Evolutionary conservation across 2,888 invertebrate species (phyloP), one percentile per base, ranked within the genome.

Genomic region (Lysandra coridon): DNA sequence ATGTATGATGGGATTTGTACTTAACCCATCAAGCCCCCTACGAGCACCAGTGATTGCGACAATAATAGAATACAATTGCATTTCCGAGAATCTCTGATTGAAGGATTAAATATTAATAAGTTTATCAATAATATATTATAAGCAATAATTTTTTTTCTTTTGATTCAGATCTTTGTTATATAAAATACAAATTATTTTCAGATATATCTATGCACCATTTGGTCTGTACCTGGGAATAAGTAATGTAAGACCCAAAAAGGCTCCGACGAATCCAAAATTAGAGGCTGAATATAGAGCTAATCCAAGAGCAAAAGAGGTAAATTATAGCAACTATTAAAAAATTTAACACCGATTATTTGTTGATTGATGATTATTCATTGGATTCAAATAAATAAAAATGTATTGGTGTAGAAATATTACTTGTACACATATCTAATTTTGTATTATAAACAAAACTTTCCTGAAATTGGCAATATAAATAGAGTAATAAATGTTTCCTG

Each of bases 191-290:
- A 33, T 81, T 23, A 49, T 30, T 94, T 95, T 14, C 89, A 98
- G 98, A 89, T 96, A 95, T 89, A 95, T 97, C 91, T 97, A 97
- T 88, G 95, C 96, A 40, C 98, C 98, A 1, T 95, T 98, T 85
- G 98, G 98, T 64, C 95, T 95, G 86, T 96, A 96, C 64, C 89
- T 98, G 85, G 98, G 98, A 80, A 97, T 98, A 84, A 97, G 96
- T 89, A 96, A 96, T 87, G 95, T 95, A 69, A 96, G 97, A 90
- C 95, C 96, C 81, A 97, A 97, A 89, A 96, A 95, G 87, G 97
- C 97, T 33, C 95, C 95, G 5, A 93, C 95, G 80, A 97, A 97
- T 93, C 96, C 96, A 77, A 92, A 96, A 81, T 93, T 98, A 84
- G 98, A 98, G 89, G 96, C 96, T 84, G 97, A 97, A 0, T 98